Evolutionary conservation across 2,888 invertebrate species (phyloP).

Genomic region (Heteropelma amictum): DNA sequence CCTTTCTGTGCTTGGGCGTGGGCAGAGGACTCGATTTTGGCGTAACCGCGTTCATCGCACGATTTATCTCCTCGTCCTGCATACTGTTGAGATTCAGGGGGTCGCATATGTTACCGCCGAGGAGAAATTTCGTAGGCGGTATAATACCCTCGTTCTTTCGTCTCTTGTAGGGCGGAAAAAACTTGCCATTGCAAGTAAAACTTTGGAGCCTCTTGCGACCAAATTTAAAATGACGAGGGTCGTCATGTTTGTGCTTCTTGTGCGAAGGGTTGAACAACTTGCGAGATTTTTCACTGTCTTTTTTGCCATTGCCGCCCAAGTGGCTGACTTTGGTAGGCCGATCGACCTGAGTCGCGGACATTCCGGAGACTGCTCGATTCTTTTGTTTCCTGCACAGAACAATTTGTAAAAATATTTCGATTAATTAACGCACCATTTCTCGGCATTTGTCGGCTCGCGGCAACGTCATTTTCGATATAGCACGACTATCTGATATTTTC

Average conservation of each 20-base stretch:
- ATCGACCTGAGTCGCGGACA: conserved; percentile 79
- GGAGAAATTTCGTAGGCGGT: conserved; percentile 94
- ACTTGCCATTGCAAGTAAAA: conserved; percentile 84
- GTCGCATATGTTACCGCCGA: conserved; percentile 97
- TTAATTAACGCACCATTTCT: too few relatives aligned
- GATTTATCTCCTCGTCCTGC: conserved; percentile 87
- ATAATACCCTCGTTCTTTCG: conserved; percentile 86
- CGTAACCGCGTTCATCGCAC: conserved; percentile 92
- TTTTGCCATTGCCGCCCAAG: conserved; percentile 59
- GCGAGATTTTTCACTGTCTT: conserved; percentile 71
- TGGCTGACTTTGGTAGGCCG: conserved; percentile 74
- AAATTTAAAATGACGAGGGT: conserved; percentile 74
- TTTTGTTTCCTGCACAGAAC: not conserved
- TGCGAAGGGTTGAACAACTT: conserved; percentile 69
- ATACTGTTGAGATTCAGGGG: conserved; percentile 96
- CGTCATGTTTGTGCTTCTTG: conserved; percentile 76
- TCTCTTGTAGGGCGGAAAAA: conserved; percentile 86
- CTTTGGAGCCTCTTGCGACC: conserved; percentile 84
- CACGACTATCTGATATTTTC: too few relatives aligned
- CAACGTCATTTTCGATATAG: too few relatives aligned
- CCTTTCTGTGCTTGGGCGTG: conserved; percentile 88
- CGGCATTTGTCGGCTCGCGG: too few relatives aligned
- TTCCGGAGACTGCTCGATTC: conserved; percentile 59
- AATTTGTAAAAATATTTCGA: not conserved
- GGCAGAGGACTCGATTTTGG: conserved; percentile 95